These are phyloP conservation scores for Platysteira castanea DNA, from an alignment of 2,113 vertebrate species.

Conservation along the genomic window DNA sequence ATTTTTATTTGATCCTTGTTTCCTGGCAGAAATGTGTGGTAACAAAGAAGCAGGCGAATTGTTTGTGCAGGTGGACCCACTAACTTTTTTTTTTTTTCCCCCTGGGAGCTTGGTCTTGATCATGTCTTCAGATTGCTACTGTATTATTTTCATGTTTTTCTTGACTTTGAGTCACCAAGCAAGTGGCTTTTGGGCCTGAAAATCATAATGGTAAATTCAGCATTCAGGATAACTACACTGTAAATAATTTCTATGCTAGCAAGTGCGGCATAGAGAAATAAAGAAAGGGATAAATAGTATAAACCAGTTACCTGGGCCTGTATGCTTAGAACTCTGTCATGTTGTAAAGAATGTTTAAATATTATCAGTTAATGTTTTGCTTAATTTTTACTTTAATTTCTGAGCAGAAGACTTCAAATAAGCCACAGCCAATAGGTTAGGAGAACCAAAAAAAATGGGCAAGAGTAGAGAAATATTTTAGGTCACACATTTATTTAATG, in stretches of 20 bases:
- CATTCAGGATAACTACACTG: not conserved
- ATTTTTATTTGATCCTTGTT: not conserved
- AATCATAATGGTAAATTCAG: not conserved
- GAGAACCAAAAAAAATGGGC: not conserved
- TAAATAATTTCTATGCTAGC: not conserved
- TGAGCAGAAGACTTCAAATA: not conserved
- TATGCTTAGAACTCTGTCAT: not conserved
- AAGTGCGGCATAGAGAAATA: not conserved
- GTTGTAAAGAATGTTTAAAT: not conserved
- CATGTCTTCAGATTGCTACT: not conserved
- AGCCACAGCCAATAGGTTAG: not conserved
- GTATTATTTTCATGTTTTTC: not conserved
- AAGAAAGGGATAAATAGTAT: not conserved
- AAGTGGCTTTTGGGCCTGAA: not conserved
- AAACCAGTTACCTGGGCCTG: not conserved
- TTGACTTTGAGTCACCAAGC: not conserved
- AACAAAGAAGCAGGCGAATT: not conserved
- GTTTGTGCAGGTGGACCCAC: not conserved
- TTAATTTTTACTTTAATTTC: not conserved
- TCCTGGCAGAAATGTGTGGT: not conserved
- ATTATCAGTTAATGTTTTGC: not conserved
- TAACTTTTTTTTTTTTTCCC: not conserved
- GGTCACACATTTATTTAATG: not conserved
- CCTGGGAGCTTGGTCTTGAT: not conserved
- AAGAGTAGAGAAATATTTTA: not conserved